These are phyloP conservation scores for Atherinomorus stipes DNA, from an alignment of 2,113 vertebrate genomes.

Conservation along the genomic window DNA sequence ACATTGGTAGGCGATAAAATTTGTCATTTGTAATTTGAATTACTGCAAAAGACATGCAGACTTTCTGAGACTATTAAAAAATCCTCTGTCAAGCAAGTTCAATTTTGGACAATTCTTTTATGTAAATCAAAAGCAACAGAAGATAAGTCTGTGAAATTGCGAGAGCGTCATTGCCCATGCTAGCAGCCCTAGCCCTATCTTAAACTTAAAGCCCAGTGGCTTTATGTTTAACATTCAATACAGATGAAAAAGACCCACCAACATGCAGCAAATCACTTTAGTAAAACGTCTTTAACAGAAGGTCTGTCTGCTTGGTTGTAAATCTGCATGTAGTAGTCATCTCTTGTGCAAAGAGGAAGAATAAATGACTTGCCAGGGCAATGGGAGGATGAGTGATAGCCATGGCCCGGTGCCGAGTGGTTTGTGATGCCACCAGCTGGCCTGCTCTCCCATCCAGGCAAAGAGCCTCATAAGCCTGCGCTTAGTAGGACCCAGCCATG, in stretches of 20 bases:
- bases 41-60: no score
- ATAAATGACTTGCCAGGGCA: slow-evolving; percentile 15
- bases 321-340: slow-evolving; percentile 14
- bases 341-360: slow-evolving; percentile 5
- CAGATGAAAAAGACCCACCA: background rate
- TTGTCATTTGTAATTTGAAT: no score
- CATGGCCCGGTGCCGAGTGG: slow-evolving; percentile 11
- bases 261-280: slow-evolving; percentile 7
- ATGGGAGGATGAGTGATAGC: slow-evolving; percentile 21
- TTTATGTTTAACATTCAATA: no score
- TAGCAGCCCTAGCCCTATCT: no score
- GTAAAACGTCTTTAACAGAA: background rate
- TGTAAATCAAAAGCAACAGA: no score
- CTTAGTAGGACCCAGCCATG: slow-evolving; percentile 4
- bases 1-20: no score
- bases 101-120: no score
- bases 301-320: background rate
- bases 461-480: slow-evolving; percentile 19
- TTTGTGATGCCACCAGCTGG: slow-evolving; percentile 16
- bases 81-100: no score
- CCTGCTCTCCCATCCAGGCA: slow-evolving; percentile 26
- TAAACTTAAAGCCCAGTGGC: no score
- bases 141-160: no score
- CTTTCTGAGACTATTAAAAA: no score
- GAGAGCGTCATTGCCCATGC: no score